These are phyloP conservation scores for Phalanger gymnotis DNA, from an alignment of 2,797 vertebrate species.

Conservation along the genomic window DNA sequence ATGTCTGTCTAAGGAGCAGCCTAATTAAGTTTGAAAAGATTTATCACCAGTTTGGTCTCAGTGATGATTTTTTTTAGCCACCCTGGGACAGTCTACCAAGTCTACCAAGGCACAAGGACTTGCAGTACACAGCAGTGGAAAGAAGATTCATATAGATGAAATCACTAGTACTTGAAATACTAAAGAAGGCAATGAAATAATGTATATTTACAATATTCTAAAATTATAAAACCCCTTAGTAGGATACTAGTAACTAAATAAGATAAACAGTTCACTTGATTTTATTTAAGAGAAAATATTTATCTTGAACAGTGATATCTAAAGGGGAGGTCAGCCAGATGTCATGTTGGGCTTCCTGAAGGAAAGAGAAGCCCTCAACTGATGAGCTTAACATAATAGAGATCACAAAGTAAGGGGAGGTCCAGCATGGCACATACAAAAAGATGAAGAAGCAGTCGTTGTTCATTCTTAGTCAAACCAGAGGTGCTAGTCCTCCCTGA, in stretches of 20 bases:
- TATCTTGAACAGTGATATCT: background rate
- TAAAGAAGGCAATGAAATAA: background rate
- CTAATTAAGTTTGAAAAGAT: background rate
- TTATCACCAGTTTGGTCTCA: background rate
- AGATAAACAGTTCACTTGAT: background rate
- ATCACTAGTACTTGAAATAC: background rate
- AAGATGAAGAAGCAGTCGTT: background rate
- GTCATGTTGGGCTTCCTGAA: background rate
- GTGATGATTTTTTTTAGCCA: background rate
- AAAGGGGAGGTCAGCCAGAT: background rate
- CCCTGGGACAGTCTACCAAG: background rate
- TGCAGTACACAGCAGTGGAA: background rate
- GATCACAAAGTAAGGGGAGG: background rate
- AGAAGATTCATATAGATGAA: background rate
- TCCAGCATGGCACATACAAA: background rate
- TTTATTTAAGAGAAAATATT: background rate
- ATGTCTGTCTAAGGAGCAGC: background rate
- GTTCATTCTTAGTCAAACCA: background rate
- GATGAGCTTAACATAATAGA: background rate
- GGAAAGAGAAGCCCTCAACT: background rate
- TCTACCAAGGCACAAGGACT: background rate
- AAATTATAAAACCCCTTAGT: background rate
- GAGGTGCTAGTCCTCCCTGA: background rate
- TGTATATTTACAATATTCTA: background rate
- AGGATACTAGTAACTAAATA: background rate